Evolutionary conservation across 2,888 invertebrate species (phyloP).

Genomic region (Eurytoma adleriae): DNA sequence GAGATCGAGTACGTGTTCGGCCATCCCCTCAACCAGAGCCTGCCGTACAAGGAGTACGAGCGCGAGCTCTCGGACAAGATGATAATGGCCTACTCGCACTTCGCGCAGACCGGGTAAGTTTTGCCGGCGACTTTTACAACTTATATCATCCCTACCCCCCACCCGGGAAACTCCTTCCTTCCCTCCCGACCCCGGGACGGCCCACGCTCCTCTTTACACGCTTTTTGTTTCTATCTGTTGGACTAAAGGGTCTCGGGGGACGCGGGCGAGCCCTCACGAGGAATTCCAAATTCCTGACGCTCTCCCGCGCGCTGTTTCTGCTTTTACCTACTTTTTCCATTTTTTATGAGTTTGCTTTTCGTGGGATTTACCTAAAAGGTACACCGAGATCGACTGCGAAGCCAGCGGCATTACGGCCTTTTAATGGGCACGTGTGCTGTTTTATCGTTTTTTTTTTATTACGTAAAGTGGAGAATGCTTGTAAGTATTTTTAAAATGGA

Average conservation of each 20-base stretch:
- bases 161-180: background rate
- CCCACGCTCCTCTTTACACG: too few relatives aligned
- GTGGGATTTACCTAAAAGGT: background rate
- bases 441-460: too few relatives aligned
- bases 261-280: background rate
- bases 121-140: background rate
- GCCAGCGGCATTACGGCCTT: too few relatives aligned
- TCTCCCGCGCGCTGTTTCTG: background rate
- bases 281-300: constrained; percentile 11
- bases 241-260: constrained; percentile 1
- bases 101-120: constrained; percentile 95
- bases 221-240: background rate
- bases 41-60: constrained; percentile 91
- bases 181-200: background rate
- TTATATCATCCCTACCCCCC: background rate
- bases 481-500: background rate
- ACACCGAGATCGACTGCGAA: too few relatives aligned
- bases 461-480: too few relatives aligned
- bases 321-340: background rate
- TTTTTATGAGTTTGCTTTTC: constrained; percentile 11
- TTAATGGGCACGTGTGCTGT: too few relatives aligned
- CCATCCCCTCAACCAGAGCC: constrained; percentile 92
- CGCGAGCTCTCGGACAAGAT: constrained; percentile 92
- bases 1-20: constrained; percentile 99
- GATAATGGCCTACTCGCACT: constrained; percentile 94